Percentiles rank a stretch among this genome's conserved stretches.
phyloP scores from a whole-genome alignment of 2,797 vertebrate species.

The Sebastes baramenuke region DNA sequence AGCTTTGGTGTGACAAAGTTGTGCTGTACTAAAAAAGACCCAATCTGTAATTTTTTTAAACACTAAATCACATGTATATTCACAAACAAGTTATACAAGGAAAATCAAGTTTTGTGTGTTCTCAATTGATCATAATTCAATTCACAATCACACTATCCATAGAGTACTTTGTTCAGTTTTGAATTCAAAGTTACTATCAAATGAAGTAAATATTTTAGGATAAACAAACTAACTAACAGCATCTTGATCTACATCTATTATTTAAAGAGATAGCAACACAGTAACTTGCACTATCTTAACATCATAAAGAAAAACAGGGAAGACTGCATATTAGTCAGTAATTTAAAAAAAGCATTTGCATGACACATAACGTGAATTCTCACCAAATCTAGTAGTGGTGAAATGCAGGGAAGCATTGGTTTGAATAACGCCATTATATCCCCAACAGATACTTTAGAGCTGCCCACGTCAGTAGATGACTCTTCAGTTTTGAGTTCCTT shows the following conservation, averaged over 20 bases:
- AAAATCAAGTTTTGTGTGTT: neutral
- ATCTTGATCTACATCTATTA: neutral
- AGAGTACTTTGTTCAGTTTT: too few species aligned
- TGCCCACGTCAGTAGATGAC: conserved; percentile 6
- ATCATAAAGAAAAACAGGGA: neutral
- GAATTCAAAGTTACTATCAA: too few species aligned
- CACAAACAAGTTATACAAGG: neutral
- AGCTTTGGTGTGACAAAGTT: neutral
- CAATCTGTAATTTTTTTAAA: neutral
- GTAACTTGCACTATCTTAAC: neutral
- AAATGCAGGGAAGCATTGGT: conserved; percentile 87
- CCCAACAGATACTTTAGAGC: conserved; percentile 45
- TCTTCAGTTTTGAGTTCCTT: conserved; percentile 22
- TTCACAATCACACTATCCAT: neutral
- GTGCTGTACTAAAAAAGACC: neutral
- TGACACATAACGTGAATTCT: conserved; percentile 21
- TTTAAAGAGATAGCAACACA: neutral
- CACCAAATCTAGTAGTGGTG: conserved; percentile 83
- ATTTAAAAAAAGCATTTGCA: neutral
- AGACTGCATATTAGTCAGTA: neutral
- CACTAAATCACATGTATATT: neutral
- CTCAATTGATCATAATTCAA: neutral
- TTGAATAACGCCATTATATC: conserved; percentile 85
- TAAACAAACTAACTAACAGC: too few species aligned
- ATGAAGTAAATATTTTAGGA: too few species aligned